These are phyloP conservation scores for Salmo trutta DNA, from an alignment of 2,797 vertebrate species.

Conservation along the genomic window DNA sequence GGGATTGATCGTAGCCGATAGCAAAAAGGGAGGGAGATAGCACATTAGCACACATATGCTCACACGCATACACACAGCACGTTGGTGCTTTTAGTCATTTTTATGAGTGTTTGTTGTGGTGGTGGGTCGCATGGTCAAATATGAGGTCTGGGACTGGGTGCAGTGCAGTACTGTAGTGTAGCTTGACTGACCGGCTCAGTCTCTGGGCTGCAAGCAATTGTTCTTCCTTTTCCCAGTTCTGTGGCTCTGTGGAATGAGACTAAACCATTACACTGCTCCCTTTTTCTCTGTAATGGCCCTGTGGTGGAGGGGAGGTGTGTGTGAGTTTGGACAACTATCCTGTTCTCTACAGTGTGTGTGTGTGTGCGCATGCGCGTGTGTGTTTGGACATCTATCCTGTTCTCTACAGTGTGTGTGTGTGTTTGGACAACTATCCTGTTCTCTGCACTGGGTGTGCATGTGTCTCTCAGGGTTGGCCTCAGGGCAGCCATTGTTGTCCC, in stretches of 20 bases:
- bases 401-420: slow-evolving; percentile 8
- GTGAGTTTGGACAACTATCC: background rate
- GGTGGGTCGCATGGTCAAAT: background rate
- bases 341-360: slow-evolving; percentile 18
- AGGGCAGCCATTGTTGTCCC: slow-evolving; percentile 13
- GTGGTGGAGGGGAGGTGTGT: background rate
- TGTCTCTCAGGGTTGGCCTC: background rate
- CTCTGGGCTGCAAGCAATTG: background rate
- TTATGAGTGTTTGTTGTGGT: background rate
- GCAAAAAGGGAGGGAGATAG: background rate
- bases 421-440: background rate
- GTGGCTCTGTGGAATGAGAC: background rate
- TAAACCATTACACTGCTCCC: background rate
- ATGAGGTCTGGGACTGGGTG: background rate
- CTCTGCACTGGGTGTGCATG: background rate
- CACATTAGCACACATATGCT: no score
- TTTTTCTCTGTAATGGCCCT: background rate
- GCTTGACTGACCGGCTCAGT: background rate
- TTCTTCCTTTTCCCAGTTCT: background rate
- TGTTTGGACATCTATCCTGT: slow-evolving; percentile 4
- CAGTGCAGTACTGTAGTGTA: background rate
- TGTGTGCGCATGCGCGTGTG: background rate
- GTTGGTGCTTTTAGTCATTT: background rate
- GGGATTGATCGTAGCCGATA: background rate
- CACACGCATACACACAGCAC: background rate